Evolutionary conservation across 2,113 vertebrate species (phyloP), one percentile per base, ranked within the genome.

Genomic region (Edolisoma coerulescens): DNA sequence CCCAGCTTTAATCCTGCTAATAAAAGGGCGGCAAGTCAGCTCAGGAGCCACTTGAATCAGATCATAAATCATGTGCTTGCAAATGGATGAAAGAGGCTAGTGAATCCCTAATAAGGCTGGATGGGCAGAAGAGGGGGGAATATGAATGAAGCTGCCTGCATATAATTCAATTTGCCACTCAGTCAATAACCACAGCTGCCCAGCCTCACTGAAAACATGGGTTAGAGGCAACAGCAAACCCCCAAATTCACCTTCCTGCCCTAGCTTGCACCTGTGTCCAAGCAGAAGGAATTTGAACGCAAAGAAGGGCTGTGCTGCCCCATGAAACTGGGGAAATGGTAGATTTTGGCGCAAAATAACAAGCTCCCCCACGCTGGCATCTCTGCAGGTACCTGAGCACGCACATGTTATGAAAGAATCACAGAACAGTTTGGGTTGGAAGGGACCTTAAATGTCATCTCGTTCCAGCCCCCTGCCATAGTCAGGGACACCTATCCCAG

Each of bases 81-180:
- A 39, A 84, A 76, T 14, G 18, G 92, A 90, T 71, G 68, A 79
- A 92, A 83, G 64, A 92, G 64, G 74, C 52, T 4, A 3, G 73
- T 84, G 81, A 71, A 87, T 77, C 81, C 79, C 71, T 95, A 89
- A 93, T 22, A 27, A 94, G 95, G 70, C 32, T 32, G 85, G 79
- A 91, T 49, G 60, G 82, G 89, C 53, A 78, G 90, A 89, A 94
- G 91, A n/a, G 50, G 1, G 1, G 68, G 84, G 90, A 96, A 87
- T 94, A 87, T n/a, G 85, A 94, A 93, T 85, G 93, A 77, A 93
- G 76, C 79, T 64, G 87, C 89, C 87, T 45, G 76, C 3, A 4
- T 6, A 5, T 61, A 97, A 96, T 86, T 82, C 63, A 16, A 94
- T 96, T 93, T 93, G 84, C 18, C 7, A 57, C 67, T 49, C 50